phyloP scores from a whole-genome alignment of 1,140 invertebrate species.

The Bombus sylvicola region DNA sequence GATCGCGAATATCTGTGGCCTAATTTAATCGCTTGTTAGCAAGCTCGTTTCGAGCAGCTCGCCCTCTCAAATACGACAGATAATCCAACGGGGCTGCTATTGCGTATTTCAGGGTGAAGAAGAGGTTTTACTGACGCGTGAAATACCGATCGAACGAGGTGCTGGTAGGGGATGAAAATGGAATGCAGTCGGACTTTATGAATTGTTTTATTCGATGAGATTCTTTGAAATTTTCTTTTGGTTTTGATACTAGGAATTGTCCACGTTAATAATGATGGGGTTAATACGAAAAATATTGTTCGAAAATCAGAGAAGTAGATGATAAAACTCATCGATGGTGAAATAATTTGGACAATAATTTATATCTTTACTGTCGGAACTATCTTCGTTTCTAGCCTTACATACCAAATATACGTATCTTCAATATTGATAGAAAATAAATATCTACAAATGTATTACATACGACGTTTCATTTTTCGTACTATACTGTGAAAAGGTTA shows the following conservation, averaged over 20 bases:
- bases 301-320: too few relatives aligned
- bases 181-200: not conserved
- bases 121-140: not conserved
- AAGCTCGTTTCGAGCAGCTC: conserved; percentile 27
- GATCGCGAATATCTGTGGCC: conserved; percentile 60
- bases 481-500: too few relatives aligned
- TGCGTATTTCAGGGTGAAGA: too few relatives aligned
- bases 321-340: too few relatives aligned
- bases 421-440: too few relatives aligned
- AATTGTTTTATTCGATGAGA: too few relatives aligned
- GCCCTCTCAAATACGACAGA: not conserved
- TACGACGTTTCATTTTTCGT: too few relatives aligned
- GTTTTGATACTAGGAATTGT: not conserved
- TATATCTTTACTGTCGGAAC: not conserved
- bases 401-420: too few relatives aligned
- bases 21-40: conserved; percentile 76
- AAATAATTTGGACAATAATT: not conserved
- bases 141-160: not conserved
- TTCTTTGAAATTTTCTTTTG: not conserved
- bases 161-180: not conserved
- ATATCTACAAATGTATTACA: too few relatives aligned
- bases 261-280: too few relatives aligned
- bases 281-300: too few relatives aligned
- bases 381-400: too few relatives aligned
- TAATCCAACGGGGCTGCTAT: not conserved